Base-by-base conservation (phyloP, 2,888 invertebrate species). In the Drosophila multiciliata region DNA sequence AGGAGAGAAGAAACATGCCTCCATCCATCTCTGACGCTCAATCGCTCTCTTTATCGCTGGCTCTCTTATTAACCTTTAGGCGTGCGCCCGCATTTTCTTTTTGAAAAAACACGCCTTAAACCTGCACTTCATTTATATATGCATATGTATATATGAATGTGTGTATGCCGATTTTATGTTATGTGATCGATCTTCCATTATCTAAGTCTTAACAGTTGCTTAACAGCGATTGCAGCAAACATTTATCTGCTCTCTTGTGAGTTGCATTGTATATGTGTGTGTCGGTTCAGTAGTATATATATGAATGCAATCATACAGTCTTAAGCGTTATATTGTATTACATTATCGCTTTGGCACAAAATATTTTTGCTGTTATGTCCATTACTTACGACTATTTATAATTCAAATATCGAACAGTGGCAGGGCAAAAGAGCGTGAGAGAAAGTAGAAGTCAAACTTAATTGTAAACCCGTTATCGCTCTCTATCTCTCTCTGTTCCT, bases 331-430 rank as follows among this genome's bases (percentile, higher is more conserved):
- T 12, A 42, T 54, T 26, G 11, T 33, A 57, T 49, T 61, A 50
- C 53, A 69, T 63, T 75, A 61, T 70, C 63, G 53, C 32, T 60
- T 67, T 76, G 57, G 61, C 74, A 60, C 62, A 67, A 15, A 45
- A 23, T 48, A 49, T 59, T 59, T 45, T 67, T 60, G 52, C 57
- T 72, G 33, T 57, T 63, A 62, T 66, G 48, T 33, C 38, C 32
- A 72, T 52, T 33, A 29, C 11, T 49, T 52, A 71, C 70, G 70
- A 73, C 87, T 72, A 82, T 78, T 82, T 81, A 84, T 83, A 76
- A 84, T 66, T 78, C 55, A 68, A 75, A 61, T 71, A 78, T 23
- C 35, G n/a, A 29, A 45, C 20, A 48, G 33, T 33, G 33, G 17
- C 33, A 29, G 49, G 8, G 55, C 11, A 32, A 40, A 42, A 23